Base-by-base conservation (phyloP, 2,797 vertebrate species). In the Malurus leucopterus region DNA sequence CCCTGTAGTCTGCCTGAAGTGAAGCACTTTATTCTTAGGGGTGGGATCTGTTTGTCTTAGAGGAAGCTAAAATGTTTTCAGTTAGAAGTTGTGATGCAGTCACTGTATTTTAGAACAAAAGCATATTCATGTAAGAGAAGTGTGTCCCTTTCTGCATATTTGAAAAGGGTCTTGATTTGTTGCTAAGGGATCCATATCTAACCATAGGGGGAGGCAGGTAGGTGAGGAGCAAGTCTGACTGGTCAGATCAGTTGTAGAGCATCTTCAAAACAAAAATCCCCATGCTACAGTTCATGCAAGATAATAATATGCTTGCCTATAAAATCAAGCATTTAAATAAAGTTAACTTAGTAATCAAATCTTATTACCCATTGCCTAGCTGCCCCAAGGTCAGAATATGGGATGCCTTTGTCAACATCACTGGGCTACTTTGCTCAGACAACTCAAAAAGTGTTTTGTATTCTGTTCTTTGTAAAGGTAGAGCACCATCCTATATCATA, bases 281-380 rank as follows among this genome's bases (percentile, higher is more conserved):
- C 20, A 62, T 69, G 34, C n/a, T 79, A 11, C 24, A 88, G 24
- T 91, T 88, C 27, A 40, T 83, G 55, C 1, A 5, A 85, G 90
- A 88, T 92, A 90, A 93, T 93, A 81, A 92, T 65, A 75, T 50
- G 51, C 34, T 91, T 95, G 79, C n/a, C 79, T 29, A 23, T 69
- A 90, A 90, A 92, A 63, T 86, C 55, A 83, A 62, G 67, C 49
- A 88, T 93, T 87, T 91, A 76, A 93, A 93, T 91, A 47, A 83
- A 91, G 24, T n/a, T 14, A 87, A 87, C 34, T 77, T 82, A 77
- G 75, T 93, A 94, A 89, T 92, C 82, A 80, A 47, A 85, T 34
- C 49, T 86, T 68, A 69, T 86, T 95, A 91, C 17, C 71, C 40
- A 26, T 40, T 84, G 53, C 24, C 30, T 76, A 92, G 54, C 57